Base-by-base conservation (phyloP, 2,797 vertebrate genomes). In the Muraenolepis orangiensis region DNA sequence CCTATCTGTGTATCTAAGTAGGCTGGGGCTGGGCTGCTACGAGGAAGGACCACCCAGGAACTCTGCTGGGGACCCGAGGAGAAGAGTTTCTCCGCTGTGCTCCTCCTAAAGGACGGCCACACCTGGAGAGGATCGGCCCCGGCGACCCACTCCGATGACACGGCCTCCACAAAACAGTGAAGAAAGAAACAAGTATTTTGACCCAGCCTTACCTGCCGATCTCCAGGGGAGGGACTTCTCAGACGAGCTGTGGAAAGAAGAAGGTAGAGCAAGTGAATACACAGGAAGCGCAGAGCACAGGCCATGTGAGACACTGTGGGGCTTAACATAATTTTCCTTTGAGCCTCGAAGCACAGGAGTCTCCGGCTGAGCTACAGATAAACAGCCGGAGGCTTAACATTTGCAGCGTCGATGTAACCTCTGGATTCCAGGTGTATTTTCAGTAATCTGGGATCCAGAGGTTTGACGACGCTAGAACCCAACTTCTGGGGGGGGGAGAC, bases 141-240 rank as follows among this genome's bases (percentile, higher is more conserved):
- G 7, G 7, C 32, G 16, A 14, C 5, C 42, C 42, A 46, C 42
- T 18, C 42, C 20, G 42, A 26, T 66, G 61, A 34, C 14, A 67
- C 26, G 42, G 57, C 23, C 16, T 6, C 14, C 18, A 40, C 29
- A 30, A 68, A 23, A 36, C 3, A 28, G 29, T 73, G 8, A 11
- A 32, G 29, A 16, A 40, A 14, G 18, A n/a, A 36, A 73, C 2
- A 31, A 42, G 20, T 23, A 57, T 2, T 57, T 23, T 30, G 20
- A 38, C 18, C 5, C 7, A 75, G 75, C 73, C 11, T 69, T 96
- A 99, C 98, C 98, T 97, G 96, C 88, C 74, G 94, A 93, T 96
- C 95, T 96, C 98, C 98, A 99, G 83, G 96, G 96, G 92, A 98
- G 95, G 81, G 97, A 98, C 93, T 97, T 99, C 92, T 99, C 98